phyloP scores from a whole-genome alignment of 1,140 invertebrate genomes.

The Drosophila tani region DNA sequence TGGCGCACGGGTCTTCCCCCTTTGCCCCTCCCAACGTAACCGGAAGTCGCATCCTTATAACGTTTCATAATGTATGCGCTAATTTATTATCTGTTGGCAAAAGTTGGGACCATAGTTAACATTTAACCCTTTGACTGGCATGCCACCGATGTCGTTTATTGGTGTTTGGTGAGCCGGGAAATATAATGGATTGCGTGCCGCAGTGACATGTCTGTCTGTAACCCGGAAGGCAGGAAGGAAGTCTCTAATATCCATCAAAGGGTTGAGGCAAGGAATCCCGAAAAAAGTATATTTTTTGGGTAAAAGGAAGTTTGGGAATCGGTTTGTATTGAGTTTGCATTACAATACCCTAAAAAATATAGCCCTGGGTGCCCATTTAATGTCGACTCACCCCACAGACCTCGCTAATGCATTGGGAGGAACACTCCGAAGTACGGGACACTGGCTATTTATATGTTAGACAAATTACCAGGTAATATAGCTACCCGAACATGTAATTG shows the following conservation, averaged over 20 bases:
- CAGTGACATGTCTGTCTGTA: constrained; percentile 30
- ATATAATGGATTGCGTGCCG: constrained; percentile 52
- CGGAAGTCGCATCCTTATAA: constrained; percentile 76
- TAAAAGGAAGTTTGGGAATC: neutral
- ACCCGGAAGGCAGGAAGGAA: constrained; percentile 1
- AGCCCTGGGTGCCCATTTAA: neutral
- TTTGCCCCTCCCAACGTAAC: constrained; percentile 15
- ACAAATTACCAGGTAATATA: constrained; percentile 79
- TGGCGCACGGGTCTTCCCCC: constrained; percentile 20
- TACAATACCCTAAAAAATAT: neutral
- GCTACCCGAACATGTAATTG: constrained; percentile 68
- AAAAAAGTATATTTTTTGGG: neutral
- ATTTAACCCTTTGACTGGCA: constrained; percentile 73
- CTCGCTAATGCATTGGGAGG: constrained; percentile 65
- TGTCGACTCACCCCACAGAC: constrained; percentile 12
- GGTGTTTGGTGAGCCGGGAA: constrained; percentile 16
- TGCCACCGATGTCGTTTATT: constrained; percentile 29
- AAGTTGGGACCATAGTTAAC: constrained; percentile 70
- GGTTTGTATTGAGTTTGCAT: constrained; percentile 11
- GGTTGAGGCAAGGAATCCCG: constrained; percentile 7
- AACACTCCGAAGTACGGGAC: constrained; percentile 2
- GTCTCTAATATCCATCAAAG: constrained; percentile 16
- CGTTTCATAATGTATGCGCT: constrained; percentile 80
- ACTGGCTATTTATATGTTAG: constrained; percentile 71
- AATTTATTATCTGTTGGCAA: constrained; percentile 82